Evolutionary conservation across 2,797 vertebrate species (phyloP).

Genomic region (Coilia nasus): DNA sequence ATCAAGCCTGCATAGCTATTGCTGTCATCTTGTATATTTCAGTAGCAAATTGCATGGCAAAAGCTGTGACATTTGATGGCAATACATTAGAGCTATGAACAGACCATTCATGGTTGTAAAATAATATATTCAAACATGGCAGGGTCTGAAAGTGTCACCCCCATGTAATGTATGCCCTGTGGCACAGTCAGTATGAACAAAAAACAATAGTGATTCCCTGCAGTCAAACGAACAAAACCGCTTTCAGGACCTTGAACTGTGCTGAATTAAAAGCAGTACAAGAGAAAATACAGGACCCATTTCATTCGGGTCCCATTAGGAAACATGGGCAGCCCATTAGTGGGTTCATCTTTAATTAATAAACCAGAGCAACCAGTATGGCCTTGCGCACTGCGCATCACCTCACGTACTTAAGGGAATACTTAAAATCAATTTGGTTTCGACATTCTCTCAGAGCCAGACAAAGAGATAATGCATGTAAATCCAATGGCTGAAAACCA

Average conservation of each 20-base stretch:
- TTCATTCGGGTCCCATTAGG: conserved; percentile 33
- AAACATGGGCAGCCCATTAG: conserved; percentile 36
- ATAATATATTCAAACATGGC: not conserved
- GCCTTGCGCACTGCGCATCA: not conserved
- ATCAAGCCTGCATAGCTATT: not conserved
- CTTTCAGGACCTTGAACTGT: not conserved
- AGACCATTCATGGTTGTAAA: not conserved
- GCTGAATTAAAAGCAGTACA: not conserved
- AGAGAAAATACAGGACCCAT: not conserved
- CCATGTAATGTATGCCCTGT: not conserved
- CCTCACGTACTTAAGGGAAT: conserved; percentile 18
- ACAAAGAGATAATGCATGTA: not conserved
- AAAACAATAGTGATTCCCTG: not conserved
- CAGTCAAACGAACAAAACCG: not conserved
- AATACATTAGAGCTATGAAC: not conserved
- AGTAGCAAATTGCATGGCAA: not conserved
- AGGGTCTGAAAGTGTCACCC: not conserved
- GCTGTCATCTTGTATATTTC: not conserved
- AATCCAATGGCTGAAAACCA: not conserved
- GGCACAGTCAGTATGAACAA: not conserved
- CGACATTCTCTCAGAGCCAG: conserved; percentile 8
- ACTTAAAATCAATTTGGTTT: conserved; percentile 26
- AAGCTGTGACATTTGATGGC: not conserved
- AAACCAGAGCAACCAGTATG: not conserved
- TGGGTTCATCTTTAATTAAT: conserved; percentile 46